Evolutionary conservation across 2,888 invertebrate species (phyloP).

Genomic region (Acrocyrtus sp.): DNA sequence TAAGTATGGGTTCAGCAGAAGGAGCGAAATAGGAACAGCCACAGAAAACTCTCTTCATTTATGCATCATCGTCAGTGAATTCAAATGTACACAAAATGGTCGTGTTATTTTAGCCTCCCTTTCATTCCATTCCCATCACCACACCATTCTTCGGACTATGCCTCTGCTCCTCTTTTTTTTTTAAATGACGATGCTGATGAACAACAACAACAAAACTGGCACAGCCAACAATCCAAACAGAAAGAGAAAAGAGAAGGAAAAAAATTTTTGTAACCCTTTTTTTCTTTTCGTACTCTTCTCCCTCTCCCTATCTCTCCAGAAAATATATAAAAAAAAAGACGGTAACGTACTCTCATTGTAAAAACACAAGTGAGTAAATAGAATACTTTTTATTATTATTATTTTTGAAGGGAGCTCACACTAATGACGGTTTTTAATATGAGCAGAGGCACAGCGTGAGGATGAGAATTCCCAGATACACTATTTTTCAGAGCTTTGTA

Average conservation of each 20-base stretch:
- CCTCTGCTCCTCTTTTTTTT: too few species aligned
- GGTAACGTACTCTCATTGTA: too few species aligned
- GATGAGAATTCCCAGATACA: too few species aligned
- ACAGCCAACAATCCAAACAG: neutral
- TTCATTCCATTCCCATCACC: slow-evolving; percentile 25
- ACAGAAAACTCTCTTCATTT: neutral
- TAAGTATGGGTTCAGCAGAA: neutral
- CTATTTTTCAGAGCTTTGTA: too few species aligned
- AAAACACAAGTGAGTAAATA: slow-evolving; percentile 34
- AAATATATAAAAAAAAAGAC: too few species aligned
- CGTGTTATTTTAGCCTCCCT: slow-evolving; percentile 52
- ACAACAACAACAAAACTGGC: slow-evolving; percentile 23
- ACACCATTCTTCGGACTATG: too few species aligned
- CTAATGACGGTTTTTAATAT: slow-evolving; percentile 31
- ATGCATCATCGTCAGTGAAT: neutral
- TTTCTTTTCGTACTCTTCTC: neutral
- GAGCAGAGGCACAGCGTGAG: too few species aligned
- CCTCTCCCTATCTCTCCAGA: too few species aligned
- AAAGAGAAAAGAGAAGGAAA: neutral
- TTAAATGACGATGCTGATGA: slow-evolving; percentile 9
- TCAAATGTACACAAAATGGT: neutral
- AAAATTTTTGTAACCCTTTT: slow-evolving; percentile 10
- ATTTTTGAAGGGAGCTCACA: neutral
- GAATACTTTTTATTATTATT: slow-evolving; percentile 1
- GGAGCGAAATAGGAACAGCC: neutral